Evolutionary conservation across 2,113 vertebrate species (phyloP).

Genomic region (Paradoxurus hermaphroditus): DNA sequence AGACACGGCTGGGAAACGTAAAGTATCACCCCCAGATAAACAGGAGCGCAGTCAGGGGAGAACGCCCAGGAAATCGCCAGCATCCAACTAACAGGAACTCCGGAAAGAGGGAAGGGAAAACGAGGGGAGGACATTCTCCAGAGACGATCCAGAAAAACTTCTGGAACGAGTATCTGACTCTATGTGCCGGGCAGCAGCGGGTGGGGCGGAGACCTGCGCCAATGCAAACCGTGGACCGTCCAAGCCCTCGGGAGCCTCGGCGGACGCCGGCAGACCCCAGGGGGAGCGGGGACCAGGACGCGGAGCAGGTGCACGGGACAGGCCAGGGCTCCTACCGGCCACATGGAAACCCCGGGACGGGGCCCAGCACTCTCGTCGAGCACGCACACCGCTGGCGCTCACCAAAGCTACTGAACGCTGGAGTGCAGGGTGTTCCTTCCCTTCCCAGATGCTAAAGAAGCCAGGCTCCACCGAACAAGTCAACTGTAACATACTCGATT

Average conservation of each 20-base stretch:
- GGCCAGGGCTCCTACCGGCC: fast-evolving
- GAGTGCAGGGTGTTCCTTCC: fast-evolving
- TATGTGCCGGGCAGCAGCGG: fast-evolving
- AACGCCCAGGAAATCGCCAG: fast-evolving
- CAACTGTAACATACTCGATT: fast-evolving
- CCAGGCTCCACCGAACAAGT: not conserved
- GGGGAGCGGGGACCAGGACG: fast-evolving
- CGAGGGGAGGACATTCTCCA: fast-evolving
- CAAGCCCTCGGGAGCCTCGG: fast-evolving
- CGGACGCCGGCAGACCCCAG: fast-evolving
- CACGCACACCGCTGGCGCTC: fast-evolving
- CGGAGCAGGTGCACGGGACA: fast-evolving
- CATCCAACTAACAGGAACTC: not conserved
- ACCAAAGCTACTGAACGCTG: fast-evolving
- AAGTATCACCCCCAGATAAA: not conserved
- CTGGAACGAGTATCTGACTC: not conserved
- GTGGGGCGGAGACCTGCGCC: fast-evolving
- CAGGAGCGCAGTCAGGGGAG: not conserved
- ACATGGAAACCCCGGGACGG: fast-evolving
- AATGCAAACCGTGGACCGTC: fast-evolving
- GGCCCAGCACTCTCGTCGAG: fast-evolving
- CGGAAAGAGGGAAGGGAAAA: not conserved
- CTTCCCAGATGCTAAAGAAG: not conserved
- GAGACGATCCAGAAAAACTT: not conserved
- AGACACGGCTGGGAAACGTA: fast-evolving